phyloP scores from a whole-genome alignment of 2,113 vertebrate species.

The Saccopteryx bilineata region DNA sequence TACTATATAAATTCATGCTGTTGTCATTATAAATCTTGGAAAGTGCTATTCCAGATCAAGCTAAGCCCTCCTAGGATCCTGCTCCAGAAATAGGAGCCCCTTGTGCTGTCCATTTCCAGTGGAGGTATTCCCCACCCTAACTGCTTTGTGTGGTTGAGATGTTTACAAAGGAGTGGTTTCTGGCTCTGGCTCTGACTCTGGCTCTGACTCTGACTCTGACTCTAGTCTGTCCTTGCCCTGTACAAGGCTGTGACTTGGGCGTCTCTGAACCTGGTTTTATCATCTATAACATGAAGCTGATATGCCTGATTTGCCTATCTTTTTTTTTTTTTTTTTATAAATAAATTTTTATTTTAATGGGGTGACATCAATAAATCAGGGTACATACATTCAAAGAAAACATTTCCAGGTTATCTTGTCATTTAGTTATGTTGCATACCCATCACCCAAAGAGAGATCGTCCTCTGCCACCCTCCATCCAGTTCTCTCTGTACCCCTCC shows the following conservation, averaged over 20 bases:
- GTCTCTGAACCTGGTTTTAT: neutral
- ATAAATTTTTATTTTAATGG: too few relatives aligned
- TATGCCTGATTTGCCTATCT: neutral
- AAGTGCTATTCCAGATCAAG: neutral
- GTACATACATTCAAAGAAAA: too few relatives aligned
- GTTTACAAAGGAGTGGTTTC: neutral
- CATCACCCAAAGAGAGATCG: too few relatives aligned
- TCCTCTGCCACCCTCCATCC: too few relatives aligned
- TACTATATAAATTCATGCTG: neutral
- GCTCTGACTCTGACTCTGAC: neutral
- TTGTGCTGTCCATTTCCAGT: neutral
- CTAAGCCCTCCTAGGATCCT: neutral
- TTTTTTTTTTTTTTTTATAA: too few relatives aligned
- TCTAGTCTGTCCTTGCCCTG: neutral
- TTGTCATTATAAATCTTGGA: neutral
- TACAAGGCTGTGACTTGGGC: neutral
- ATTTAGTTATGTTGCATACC: too few relatives aligned
- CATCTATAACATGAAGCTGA: neutral
- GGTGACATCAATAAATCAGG: too few relatives aligned
- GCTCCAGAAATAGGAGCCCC: neutral
- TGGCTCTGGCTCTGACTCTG: neutral
- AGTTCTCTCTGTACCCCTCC: too few relatives aligned
- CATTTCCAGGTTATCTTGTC: too few relatives aligned
- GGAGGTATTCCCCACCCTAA: neutral
- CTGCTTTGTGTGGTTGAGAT: neutral